These are phyloP conservation scores for Nezara viridula DNA, from an alignment of 2,888 invertebrate genomes.

Conservation along the genomic window DNA sequence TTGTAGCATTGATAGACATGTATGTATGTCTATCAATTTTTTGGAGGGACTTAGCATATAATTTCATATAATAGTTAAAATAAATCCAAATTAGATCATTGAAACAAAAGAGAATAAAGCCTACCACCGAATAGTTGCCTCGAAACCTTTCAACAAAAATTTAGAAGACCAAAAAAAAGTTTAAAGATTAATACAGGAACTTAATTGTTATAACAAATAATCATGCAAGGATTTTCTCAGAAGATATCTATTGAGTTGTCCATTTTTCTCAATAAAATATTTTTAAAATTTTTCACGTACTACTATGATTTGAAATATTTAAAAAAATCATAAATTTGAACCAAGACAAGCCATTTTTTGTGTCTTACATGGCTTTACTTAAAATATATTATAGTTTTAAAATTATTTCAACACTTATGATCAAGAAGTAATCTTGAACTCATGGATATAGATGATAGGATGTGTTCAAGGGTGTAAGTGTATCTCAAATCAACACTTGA, in stretches of 20 bases:
- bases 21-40: too few relatives aligned
- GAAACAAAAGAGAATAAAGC: too few relatives aligned
- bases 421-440: neutral
- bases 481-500: neutral
- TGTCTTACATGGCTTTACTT: neutral
- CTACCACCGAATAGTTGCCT: too few relatives aligned
- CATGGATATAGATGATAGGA: neutral
- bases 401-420: neutral
- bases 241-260: neutral
- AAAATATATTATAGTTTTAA: neutral
- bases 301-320: neutral
- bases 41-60: too few relatives aligned
- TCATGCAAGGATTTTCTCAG: neutral
- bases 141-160: too few relatives aligned
- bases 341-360: neutral
- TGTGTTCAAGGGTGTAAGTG: constrained; percentile 17
- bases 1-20: too few relatives aligned
- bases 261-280: neutral
- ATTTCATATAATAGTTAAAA: too few relatives aligned
- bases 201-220: neutral
- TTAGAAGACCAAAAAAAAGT: too few relatives aligned
- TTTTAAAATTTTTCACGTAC: neutral
- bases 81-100: too few relatives aligned
- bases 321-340: neutral
- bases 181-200: too few relatives aligned